These are phyloP conservation scores for Nebria brevicollis DNA, from an alignment of 2,888 invertebrate species.

Conservation along the genomic window DNA sequence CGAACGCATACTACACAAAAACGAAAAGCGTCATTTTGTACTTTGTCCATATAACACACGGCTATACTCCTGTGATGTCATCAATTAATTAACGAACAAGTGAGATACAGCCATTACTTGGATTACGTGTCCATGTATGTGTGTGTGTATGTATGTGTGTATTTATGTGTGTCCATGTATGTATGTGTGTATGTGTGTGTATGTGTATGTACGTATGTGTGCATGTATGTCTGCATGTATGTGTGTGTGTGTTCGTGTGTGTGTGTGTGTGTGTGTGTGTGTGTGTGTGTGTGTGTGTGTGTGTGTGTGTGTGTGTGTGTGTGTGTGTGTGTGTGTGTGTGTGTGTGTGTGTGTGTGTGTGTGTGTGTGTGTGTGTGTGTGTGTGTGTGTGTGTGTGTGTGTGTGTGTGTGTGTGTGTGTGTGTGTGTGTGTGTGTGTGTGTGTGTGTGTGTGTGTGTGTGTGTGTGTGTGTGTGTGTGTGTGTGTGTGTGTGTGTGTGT, in stretches of 20 bases:
- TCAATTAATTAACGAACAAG: slow-evolving; percentile 50
- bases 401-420: slow-evolving; percentile 28
- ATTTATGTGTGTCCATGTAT: too few relatives aligned
- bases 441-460: slow-evolving; percentile 14
- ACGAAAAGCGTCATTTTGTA: background rate
- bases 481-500: slow-evolving; percentile 27
- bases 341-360: slow-evolving; percentile 26
- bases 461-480: slow-evolving; percentile 28
- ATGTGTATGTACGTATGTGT: background rate
- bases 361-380: slow-evolving; percentile 27
- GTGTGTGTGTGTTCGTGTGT: background rate
- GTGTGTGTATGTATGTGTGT: too few relatives aligned
- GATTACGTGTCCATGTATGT: background rate
- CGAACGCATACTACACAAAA: too few relatives aligned
- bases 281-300: slow-evolving; percentile 28
- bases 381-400: slow-evolving; percentile 29
- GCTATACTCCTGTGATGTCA: slow-evolving; percentile 51
- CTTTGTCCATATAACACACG: slow-evolving; percentile 7
- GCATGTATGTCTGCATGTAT: background rate
- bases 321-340: slow-evolving; percentile 28
- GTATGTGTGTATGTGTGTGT: too few relatives aligned
- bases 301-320: slow-evolving; percentile 27
- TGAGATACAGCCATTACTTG: background rate
- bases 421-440: slow-evolving; percentile 20
- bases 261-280: background rate